Evolutionary conservation across 2,888 invertebrate species (phyloP), one percentile per base, ranked within the genome.

Genomic region (Halocaridina rubra): DNA sequence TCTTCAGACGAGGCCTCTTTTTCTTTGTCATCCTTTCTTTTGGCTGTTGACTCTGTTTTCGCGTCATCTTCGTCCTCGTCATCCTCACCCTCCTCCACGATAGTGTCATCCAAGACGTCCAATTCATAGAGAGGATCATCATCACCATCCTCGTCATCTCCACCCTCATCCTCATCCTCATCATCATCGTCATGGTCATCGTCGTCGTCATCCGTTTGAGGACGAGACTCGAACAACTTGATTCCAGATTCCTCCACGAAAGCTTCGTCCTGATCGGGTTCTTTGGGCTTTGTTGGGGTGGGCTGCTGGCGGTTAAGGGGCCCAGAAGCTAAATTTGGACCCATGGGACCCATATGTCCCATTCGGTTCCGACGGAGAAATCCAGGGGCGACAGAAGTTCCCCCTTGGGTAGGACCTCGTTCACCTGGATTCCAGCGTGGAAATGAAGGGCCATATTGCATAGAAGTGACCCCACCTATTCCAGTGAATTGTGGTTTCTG

Each of bases 231-330:
- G 33, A 77, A 85, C 16, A 87, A 32, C 59, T 87, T 87, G 64
- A 87, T 87, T 24, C 87, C 87, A 1, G 85, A 78, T 72, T 87
- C 87, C 74, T 87, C 85, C 16, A 87, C 87, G 67, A 87, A 87
- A 30, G 87, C 87, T 22, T 87, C 87, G 22, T 81, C 87, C 8
- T 81, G 57, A 10, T 87, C 87, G 1, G 82, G 84, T 46, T 85
- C 87, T 4, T 72, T 78, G 13, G 78, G 53, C 67, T 79, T 67
- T 13, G 82, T 33, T 1, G 69, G 67, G 22, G 69, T 64, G n/a
- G n/a, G n/a, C n/a, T 29, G 75, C 53, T 81, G 74, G 8, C 81
- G 74, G 67, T 19, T 69, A 16, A 77, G 61, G 19, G 77, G 57
- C n/a, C 57, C 67, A 32, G 22, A 27, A 32, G 29, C 53, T 53